Evolutionary conservation across 1,140 invertebrate species (phyloP), one percentile per base, ranked within the genome.

Genomic region (Mya arenaria): DNA sequence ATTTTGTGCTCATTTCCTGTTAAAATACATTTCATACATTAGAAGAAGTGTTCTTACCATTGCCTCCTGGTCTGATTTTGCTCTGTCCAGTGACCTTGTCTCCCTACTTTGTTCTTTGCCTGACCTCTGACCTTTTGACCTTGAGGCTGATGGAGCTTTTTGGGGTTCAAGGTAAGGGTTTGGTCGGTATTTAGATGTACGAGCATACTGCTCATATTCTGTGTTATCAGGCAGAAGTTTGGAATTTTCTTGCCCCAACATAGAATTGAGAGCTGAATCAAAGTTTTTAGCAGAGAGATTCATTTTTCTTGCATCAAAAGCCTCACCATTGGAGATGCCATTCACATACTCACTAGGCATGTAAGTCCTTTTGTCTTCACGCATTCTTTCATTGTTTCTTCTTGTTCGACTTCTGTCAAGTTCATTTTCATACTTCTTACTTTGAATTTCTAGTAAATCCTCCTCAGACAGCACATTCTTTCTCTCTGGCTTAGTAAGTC

Each of bases 231-330:
- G 86, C 4, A 78, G 69, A 23, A 87, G 48, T 65, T 84, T 73
- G 4, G 62, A 60, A 41, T 85, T 58, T 4, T 84, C 82, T 23
- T 84, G 79, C 23, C 86, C 87, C 39, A 91, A 58, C 90, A 91
- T 91, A 13, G 84, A 85, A 3, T 80, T 74, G 19, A 91, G 72
- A 37, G 90, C 89, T 34, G 85, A 72, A 68, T 91, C 90, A 88
- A 91, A 91, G 0, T 84, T 88, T 41, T 84, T 87, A 4, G 89
- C 86, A 17, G 86, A 85, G 30, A 91, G 63, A 63, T 83, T 88
- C 90, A 91, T 91, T 73, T 87, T 89, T 10, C 88, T 60, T n/a
- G 84, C 88, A 85, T 91, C 89, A 87, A 90, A 89, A 39, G 86
- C 68, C 55, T 88, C 88, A 25, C 62, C 62, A 36, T 71, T 82